These are phyloP conservation scores for Erpobdella octoculata DNA, from an alignment of 2,888 invertebrate species.

Conservation along the genomic window DNA sequence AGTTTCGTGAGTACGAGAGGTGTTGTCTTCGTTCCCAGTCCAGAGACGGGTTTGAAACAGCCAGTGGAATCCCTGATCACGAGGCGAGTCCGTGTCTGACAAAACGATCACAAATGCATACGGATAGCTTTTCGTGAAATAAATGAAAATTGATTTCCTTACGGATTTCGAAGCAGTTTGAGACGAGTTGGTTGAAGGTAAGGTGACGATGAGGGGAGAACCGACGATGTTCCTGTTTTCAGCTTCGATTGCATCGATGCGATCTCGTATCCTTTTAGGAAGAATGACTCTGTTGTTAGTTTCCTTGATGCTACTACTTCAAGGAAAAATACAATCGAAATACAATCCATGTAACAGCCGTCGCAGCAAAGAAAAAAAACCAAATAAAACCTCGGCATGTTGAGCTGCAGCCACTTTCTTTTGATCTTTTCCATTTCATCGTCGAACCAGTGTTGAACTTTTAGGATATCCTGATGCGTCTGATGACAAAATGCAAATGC, in stretches of 20 bases:
- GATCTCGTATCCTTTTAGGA: slow-evolving; percentile 18
- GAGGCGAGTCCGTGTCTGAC: not conserved
- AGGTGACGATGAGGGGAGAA: not conserved
- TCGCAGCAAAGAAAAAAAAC: not conserved
- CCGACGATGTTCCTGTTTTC: slow-evolving; percentile 26
- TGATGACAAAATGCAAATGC: no score
- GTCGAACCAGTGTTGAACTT: not conserved
- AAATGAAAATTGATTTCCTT: no score
- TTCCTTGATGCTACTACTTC: not conserved
- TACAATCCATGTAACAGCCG: not conserved
- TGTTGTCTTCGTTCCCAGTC: not conserved
- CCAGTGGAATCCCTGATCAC: not conserved
- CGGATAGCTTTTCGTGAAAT: no score
- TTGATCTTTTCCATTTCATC: slow-evolving; percentile 8
- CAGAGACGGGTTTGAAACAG: not conserved
- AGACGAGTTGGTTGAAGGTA: not conserved
- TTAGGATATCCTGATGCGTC: not conserved
- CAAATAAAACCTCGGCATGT: not conserved
- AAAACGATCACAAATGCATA: no score
- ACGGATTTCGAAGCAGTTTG: not conserved
- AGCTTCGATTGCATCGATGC: slow-evolving; percentile 32
- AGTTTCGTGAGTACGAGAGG: not conserved
- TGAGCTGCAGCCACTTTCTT: not conserved
- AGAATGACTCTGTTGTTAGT: not conserved
- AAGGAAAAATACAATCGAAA: not conserved